Percentiles rank a stretch among this genome's conserved stretches.
Conservation (phyloP, 2,797 vertebrate genomes). For the Enteromius argenteus region DNA sequence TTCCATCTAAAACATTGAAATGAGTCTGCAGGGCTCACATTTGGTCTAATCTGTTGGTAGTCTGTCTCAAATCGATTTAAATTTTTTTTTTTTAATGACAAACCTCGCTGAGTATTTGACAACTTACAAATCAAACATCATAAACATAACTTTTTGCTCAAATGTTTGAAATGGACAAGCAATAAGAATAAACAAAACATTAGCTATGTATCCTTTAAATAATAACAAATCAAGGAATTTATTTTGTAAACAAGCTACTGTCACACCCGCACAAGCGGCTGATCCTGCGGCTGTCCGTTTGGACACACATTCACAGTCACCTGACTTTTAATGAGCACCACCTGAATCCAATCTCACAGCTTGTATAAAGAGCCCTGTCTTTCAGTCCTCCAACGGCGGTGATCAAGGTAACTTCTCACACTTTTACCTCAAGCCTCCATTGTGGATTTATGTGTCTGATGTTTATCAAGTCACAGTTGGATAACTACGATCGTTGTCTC, state of each 20-base stretch:
- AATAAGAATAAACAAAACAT: neutral
- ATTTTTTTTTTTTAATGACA: neutral
- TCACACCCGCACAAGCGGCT: too few species aligned
- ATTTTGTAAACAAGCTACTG: neutral
- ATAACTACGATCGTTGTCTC: too few species aligned
- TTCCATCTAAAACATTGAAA: neutral
- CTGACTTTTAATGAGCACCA: too few species aligned
- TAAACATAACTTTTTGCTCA: neutral
- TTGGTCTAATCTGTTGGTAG: neutral
- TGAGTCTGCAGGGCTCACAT: neutral
- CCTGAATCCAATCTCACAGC: too few species aligned
- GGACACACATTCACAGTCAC: too few species aligned
- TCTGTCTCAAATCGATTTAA: neutral
- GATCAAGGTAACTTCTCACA: too few species aligned
- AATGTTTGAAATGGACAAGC: neutral
- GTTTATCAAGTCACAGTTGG: too few species aligned
- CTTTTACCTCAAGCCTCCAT: too few species aligned
- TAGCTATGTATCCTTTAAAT: neutral
- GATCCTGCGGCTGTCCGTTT: too few species aligned
- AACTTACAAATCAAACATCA: neutral
- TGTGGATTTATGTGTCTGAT: too few species aligned
- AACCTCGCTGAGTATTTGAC: neutral
- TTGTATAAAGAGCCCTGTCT: too few species aligned
- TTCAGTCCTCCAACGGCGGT: too few species aligned
- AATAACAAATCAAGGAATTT: neutral